These are phyloP conservation scores for Onthophagus taurus DNA, from an alignment of 1,140 invertebrate species.

Conservation along the genomic window DNA sequence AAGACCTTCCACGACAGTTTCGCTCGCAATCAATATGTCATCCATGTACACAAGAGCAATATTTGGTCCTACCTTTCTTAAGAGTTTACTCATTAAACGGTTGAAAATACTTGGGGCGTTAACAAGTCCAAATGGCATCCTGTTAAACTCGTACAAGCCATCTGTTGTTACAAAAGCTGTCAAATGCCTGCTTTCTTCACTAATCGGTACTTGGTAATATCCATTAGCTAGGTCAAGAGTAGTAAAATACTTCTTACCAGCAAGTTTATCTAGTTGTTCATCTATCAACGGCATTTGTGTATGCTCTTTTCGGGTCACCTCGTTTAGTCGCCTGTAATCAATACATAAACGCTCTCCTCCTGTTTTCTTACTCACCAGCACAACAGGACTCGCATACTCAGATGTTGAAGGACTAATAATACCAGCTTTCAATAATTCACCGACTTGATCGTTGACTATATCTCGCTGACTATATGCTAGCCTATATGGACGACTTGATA, in stretches of 20 bases:
- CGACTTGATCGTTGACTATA: neutral
- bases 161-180: slow-evolving; percentile 5
- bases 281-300: neutral
- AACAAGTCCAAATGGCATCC: slow-evolving; percentile 3
- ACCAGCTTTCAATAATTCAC: neutral
- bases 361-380: slow-evolving; percentile 4
- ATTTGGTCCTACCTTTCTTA: slow-evolving; percentile 2
- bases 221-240: neutral
- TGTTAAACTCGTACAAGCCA: neutral
- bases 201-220: neutral
- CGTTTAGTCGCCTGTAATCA: neutral
- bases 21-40: slow-evolving; percentile 18
- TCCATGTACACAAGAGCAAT: slow-evolving; percentile 23
- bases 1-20: slow-evolving; percentile 16
- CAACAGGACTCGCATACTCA: slow-evolving; percentile 3
- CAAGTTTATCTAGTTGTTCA: neutral
- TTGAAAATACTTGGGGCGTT: slow-evolving; percentile 3
- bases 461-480: neutral
- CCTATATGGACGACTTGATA: slow-evolving; percentile 1
- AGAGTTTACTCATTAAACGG: neutral
- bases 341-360: neutral
- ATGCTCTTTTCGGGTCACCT: neutral
- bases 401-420: neutral
- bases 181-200: neutral
- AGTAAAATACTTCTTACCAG: slow-evolving; percentile 5